Conservation (phyloP, 2,888 invertebrate genomes). For the Limenitis camilla region DNA sequence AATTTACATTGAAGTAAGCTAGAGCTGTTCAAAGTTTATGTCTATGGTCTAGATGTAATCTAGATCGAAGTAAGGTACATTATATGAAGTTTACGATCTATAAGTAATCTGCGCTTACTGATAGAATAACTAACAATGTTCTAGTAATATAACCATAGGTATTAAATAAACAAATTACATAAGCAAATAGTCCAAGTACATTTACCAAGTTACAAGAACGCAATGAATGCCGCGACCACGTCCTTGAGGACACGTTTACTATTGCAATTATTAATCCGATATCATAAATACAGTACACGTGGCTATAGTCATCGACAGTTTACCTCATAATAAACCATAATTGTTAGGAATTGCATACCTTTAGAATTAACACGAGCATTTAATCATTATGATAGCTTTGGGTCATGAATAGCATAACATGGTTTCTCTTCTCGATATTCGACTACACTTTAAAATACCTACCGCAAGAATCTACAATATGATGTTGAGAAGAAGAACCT, state of each 20-base stretch:
- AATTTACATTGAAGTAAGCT: too few species aligned
- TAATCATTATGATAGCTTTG: too few species aligned
- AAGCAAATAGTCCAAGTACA: neutral
- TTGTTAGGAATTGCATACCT: constrained; percentile 1
- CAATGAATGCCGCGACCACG: constrained; percentile 7
- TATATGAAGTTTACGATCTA: too few species aligned
- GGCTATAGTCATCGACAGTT: constrained; percentile 13
- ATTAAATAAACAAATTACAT: neutral
- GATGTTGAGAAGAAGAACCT: too few species aligned
- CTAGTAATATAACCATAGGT: neutral
- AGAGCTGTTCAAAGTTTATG: too few species aligned
- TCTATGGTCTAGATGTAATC: too few species aligned
- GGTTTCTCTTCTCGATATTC: too few species aligned
- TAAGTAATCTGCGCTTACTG: too few species aligned
- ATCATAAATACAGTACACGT: constrained; percentile 23
- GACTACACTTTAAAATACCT: too few species aligned
- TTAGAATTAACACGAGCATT: neutral
- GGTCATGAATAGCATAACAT: too few species aligned
- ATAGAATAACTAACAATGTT: neutral
- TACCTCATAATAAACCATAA: constrained; percentile 12
- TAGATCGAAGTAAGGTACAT: too few species aligned
- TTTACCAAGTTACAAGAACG: constrained; percentile 7
- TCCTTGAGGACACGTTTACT: constrained; percentile 20
- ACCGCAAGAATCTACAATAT: too few species aligned
- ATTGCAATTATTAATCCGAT: constrained; percentile 22